Base-by-base conservation (phyloP, 2,113 vertebrate genomes). In the Calidris pugnax region DNA sequence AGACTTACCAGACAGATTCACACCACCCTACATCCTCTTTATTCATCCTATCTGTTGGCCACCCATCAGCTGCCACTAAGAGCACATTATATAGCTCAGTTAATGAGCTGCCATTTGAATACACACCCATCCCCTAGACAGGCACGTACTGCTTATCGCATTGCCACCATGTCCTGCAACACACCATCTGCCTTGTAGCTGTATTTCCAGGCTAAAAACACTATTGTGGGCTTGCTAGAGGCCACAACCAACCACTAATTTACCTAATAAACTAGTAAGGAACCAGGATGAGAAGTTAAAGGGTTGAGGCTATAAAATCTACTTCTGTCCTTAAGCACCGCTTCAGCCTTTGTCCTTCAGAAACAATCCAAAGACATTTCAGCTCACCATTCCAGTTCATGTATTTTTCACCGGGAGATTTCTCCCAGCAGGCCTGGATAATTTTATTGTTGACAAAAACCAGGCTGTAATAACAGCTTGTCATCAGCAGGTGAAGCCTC, bases 391-490 rank as follows among this genome's bases (percentile, higher is more conserved):
- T 84, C 35, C 66, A 74, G 69, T 66, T 90, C 47, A 39, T 4
- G 0, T 28, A 53, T 83, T 56, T 69, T 74, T 90, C 86, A 80
- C 50, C n/a, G 45, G 71, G 59, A 86, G 71, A 39, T 73, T 56
- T 79, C 47, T 74, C 63, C 63, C 62, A 77, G 73, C 47, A 67
- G 64, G 47, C 23, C 72, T 39, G 2, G 86, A 45, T 41, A 30
- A 78, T 69, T 79, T 74, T 59, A 85, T 22, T 93, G 90, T 90
- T 85, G 32, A 74, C 4, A 23, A 86, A 83, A 68, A 14, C 7
- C 79, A 95, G 67, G 56, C 81, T 94, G 80, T 96, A 93, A 87
- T 91, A 97, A 81, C 85, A 89, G 71, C 77, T 55, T 92, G 90
- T 93, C 92, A 96, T 81, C 67, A 88, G 93, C 83, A 95, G 35